Conservation (phyloP, 2,113 vertebrate species). For the Tauraco erythrolophus region DNA sequence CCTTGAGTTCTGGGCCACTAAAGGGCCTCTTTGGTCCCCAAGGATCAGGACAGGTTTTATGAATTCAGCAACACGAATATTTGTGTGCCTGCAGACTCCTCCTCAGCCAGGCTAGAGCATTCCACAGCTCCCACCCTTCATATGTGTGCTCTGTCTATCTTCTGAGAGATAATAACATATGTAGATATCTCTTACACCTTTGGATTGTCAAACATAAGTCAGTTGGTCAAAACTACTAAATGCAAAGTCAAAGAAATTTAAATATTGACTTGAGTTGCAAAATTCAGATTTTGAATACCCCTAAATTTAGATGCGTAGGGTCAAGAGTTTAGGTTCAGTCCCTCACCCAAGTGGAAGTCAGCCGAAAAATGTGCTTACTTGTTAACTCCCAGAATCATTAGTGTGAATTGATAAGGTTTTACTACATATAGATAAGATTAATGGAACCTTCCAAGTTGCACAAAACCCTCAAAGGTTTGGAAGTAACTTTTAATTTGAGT, state of each 20-base stretch:
- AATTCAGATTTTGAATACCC: conserved; percentile 55
- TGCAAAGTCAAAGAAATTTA: conserved; percentile 47
- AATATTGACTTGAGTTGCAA: conserved; percentile 67
- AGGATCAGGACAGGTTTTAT: neutral
- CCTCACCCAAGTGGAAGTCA: neutral
- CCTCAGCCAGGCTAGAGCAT: neutral
- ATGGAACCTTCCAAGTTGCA: conserved; percentile 17
- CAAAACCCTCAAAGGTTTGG: neutral
- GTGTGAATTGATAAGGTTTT: conserved; percentile 55
- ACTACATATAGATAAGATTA: conserved; percentile 61
- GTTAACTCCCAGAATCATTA: conserved; percentile 39
- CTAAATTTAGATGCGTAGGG: conserved; percentile 28
- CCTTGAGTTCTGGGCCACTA: neutral
- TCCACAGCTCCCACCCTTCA: conserved; percentile 7
- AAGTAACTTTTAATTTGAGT: neutral
- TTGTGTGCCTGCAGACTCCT: neutral
- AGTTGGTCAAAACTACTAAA: neutral
- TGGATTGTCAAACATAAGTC: conserved; percentile 66
- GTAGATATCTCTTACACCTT: conserved; percentile 60
- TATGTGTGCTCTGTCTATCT: conserved; percentile 49
- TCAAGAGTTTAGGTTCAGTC: conserved; percentile 58
- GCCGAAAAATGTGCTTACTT: conserved; percentile 68
- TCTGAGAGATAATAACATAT: neutral
- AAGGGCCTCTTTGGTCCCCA: neutral
- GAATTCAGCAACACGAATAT: neutral